phyloP scores from a whole-genome alignment of 2,888 invertebrate genomes.

The Dilophus febrilis region DNA sequence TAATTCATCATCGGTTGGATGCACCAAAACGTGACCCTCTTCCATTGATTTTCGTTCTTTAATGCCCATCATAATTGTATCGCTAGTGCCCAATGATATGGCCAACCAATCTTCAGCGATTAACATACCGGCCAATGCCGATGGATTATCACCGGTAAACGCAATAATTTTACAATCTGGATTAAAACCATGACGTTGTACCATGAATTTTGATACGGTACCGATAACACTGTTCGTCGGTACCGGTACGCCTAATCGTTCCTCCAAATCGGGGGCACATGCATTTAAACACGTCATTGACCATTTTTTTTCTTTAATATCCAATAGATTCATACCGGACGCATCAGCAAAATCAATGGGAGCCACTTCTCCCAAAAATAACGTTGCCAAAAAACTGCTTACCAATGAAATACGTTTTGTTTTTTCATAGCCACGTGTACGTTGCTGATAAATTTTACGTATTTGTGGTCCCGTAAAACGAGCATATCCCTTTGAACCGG shows the following conservation, averaged over 20 bases:
- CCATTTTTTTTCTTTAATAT: constrained; percentile 67
- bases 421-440: constrained; percentile 49
- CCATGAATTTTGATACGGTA: constrained; percentile 57
- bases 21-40: constrained; percentile 76
- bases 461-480: constrained; percentile 86
- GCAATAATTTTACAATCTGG: constrained; percentile 64
- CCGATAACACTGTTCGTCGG: constrained; percentile 56
- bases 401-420: constrained; percentile 81
- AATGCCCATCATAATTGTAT: constrained; percentile 72
- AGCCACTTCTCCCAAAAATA: constrained; percentile 75
- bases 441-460: constrained; percentile 62
- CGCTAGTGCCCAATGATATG: constrained; percentile 84
- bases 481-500: constrained; percentile 30
- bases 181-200: constrained; percentile 71
- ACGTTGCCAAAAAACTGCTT: constrained; percentile 79
- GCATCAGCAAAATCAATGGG: constrained; percentile 85
- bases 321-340: constrained; percentile 90
- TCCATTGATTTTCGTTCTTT: constrained; percentile 44
- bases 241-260: constrained; percentile 59
- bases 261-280: constrained; percentile 54
- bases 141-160: constrained; percentile 92
- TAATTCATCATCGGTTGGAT: constrained; percentile 56
- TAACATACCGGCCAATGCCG: constrained; percentile 67
- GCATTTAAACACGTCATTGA: constrained; percentile 52
- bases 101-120: constrained; percentile 67